Percentiles rank a stretch among this genome's conserved stretches.
phyloP scores from a whole-genome alignment of 2,888 invertebrate species.

The Rambutsinella grinnellia region DNA sequence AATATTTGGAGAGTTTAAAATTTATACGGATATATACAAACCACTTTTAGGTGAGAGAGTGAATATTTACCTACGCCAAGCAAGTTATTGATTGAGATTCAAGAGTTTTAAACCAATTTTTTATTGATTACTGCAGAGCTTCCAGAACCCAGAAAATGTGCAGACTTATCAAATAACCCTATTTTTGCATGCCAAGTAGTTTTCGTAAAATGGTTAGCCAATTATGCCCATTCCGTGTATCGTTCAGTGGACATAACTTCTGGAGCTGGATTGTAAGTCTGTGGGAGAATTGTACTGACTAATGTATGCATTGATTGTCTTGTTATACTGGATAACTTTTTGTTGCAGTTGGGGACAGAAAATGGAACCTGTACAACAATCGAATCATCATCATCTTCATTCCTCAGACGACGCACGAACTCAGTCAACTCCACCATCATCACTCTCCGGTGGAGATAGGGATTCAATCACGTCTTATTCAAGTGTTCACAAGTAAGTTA shows the following conservation, averaged over 20 bases:
- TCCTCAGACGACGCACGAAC: constrained; percentile 46
- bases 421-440: constrained; percentile 59
- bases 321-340: no score
- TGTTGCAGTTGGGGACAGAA: constrained; percentile 32
- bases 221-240: constrained; percentile 79
- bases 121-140: constrained; percentile 74
- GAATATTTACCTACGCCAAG: no score
- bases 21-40: constrained; percentile 83
- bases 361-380: constrained; percentile 36
- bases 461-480: constrained; percentile 63
- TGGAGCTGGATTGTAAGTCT: constrained; percentile 28
- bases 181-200: constrained; percentile 83
- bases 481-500: constrained; percentile 54
- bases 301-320: no score
- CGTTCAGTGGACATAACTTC: constrained; percentile 58
- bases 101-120: neutral
- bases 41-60: constrained; percentile 79
- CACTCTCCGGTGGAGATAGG: constrained; percentile 56
- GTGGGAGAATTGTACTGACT: no score
- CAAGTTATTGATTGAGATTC: constrained; percentile 55
- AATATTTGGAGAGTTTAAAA: constrained; percentile 80
- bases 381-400: constrained; percentile 32
- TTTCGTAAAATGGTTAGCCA: constrained; percentile 90
- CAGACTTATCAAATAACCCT: constrained; percentile 70
- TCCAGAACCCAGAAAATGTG: constrained; percentile 73